Evolutionary conservation across 2,113 vertebrate species (phyloP).

Genomic region (Psammodynastes pulverulentus): DNA sequence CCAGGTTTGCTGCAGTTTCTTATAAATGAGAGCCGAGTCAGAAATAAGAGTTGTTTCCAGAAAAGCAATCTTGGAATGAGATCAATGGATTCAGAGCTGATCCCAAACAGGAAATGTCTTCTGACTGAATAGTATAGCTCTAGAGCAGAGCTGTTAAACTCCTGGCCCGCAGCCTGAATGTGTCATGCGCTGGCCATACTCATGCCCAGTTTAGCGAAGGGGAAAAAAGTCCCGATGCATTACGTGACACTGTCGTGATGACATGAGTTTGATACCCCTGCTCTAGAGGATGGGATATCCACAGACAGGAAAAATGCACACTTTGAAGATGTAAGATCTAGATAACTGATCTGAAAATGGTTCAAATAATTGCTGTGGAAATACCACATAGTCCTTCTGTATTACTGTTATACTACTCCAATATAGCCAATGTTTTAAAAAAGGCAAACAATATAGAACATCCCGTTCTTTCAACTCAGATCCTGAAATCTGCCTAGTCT

Average conservation of each 20-base stretch:
- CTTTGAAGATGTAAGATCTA: background rate
- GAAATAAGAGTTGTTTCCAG: background rate
- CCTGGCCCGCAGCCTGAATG: too few relatives aligned
- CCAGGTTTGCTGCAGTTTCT: background rate
- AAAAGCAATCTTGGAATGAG: background rate
- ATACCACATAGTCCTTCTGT: background rate
- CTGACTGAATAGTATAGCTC: background rate
- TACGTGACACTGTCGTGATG: too few relatives aligned
- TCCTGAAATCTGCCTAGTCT: background rate
- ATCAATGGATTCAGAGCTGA: background rate
- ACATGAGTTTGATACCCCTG: too few relatives aligned
- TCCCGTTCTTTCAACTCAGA: background rate
- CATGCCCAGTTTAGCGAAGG: too few relatives aligned
- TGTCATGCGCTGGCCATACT: too few relatives aligned
- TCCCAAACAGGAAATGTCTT: background rate
- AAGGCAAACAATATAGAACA: background rate
- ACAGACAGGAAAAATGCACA: background rate
- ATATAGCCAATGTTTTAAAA: background rate
- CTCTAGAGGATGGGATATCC: background rate
- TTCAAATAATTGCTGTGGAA: background rate
- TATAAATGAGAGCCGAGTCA: background rate
- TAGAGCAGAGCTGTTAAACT: background rate
- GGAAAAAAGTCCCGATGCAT: too few relatives aligned
- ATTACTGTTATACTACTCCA: background rate
- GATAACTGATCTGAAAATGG: background rate